Evolutionary conservation across 2,888 invertebrate species (phyloP), one percentile per base, ranked within the genome.

Genomic region (Eledone cirrhosa): DNA sequence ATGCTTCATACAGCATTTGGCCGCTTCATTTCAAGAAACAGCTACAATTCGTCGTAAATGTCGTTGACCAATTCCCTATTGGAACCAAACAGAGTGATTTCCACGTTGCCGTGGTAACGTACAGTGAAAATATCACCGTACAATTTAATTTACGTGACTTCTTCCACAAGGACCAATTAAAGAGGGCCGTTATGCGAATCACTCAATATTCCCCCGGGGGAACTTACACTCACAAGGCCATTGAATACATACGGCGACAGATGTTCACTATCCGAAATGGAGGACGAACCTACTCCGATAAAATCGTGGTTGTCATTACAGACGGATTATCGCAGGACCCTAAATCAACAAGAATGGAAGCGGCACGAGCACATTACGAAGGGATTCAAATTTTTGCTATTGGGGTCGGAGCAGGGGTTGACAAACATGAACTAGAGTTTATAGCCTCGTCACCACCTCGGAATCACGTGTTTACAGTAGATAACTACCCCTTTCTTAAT

Each of bases 41-140:
- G 78, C 78, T 83, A 8, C 31, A 69, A 72, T 84, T 84, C 78
- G 80, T 84, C 22, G 59, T 48, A 22, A 79, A 80, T 16, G 67
- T 84, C 11, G 79, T 83, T n/a, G 78, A 80, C 77, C 65, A 77
- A 41, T 82, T 84, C 48, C 80, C 82, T 24, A 80, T 84, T 19
- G 83, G 83, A 14, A 78, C 77, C 4, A 78, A 81, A 67, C 80
- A 80, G 29, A 76, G 59, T 11, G 80, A 79, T 27, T 80, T 84
- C 65, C 83, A 82, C 13, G 83, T 86, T 16, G 87, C 85, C 0
- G 83, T 85, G 27, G 69, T 86, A 24, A 84, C 84, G 24, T 86
- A 82, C 78, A 81, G 81, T 24, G 81, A 84, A 29, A 47, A 67
- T 13, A 79, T 85, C 0, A 69, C 77, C 0, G 72, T 83, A 2